phyloP scores from a whole-genome alignment of 2,888 invertebrate genomes.

The Caenorhabditis sulstoni region DNA sequence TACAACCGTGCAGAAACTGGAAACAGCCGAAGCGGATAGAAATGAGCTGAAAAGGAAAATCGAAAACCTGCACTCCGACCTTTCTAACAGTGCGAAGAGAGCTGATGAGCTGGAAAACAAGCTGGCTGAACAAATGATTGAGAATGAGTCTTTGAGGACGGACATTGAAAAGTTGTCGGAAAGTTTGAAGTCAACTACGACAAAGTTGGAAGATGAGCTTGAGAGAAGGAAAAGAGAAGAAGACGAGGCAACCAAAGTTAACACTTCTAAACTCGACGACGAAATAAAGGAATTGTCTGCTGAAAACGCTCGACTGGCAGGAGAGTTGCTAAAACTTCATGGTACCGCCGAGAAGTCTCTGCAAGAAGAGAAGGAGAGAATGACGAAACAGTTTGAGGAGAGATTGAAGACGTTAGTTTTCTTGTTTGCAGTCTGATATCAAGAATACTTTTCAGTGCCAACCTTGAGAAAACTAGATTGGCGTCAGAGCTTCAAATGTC shows the following conservation, averaged over 20 bases:
- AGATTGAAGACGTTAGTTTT: constrained; percentile 47
- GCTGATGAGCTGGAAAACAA: constrained; percentile 1
- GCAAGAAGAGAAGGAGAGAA: constrained; percentile 47
- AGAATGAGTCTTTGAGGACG: constrained; percentile 29
- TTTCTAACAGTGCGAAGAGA: no score
- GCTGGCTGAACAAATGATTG: constrained; percentile 12
- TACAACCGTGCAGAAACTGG: constrained; percentile 22
- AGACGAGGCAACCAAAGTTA: no score
- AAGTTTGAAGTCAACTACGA: constrained; percentile 61
- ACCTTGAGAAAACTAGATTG: constrained; percentile 48
- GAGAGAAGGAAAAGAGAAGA: constrained; percentile 52
- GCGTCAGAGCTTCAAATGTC: constrained; percentile 48
- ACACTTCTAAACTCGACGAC: neutral
- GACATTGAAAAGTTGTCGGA: constrained; percentile 46
- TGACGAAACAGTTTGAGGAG: constrained; percentile 57
- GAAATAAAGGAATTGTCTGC: constrained; percentile 59
- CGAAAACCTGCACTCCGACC: no score
- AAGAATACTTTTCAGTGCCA: constrained; percentile 49
- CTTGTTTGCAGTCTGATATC: no score
- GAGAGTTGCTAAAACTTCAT: constrained; percentile 69
- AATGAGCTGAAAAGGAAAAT: no score
- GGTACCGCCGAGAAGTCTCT: constrained; percentile 42
- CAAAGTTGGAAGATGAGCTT: constrained; percentile 57
- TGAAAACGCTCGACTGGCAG: constrained; percentile 73
- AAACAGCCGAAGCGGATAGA: constrained; percentile 22